A percentile compares a stretch with the other conserved stretches of the same genome.
phyloP scores from a whole-genome alignment of 2,888 invertebrate species.

The Unio pictorum region DNA sequence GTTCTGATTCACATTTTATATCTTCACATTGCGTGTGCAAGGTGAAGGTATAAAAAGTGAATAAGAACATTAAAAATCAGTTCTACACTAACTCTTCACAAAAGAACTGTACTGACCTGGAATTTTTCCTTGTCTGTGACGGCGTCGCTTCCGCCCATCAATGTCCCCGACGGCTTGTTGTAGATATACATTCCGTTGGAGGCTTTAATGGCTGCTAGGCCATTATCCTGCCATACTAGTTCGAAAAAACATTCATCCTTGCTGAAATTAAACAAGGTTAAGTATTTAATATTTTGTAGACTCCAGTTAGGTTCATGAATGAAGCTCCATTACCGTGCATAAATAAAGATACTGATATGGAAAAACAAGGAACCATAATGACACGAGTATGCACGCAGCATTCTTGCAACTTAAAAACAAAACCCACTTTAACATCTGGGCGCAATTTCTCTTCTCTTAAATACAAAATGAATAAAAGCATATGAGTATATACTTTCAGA shows the following conservation, averaged over 20 bases:
- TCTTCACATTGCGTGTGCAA: no score
- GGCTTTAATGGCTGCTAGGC: slow-evolving; percentile 91
- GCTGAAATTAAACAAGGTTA: slow-evolving; percentile 28
- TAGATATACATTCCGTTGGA: slow-evolving; percentile 95
- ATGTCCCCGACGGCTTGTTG: slow-evolving; percentile 94
- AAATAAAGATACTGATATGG: background rate
- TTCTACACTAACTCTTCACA: no score
- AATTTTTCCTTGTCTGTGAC: slow-evolving; percentile 92
- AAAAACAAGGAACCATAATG: no score
- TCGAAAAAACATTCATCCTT: slow-evolving; percentile 79
- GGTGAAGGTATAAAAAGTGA: no score
- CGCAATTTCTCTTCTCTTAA: background rate
- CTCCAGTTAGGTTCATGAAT: background rate
- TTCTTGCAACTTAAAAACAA: no score
- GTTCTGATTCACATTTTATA: no score
- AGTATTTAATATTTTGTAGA: background rate
- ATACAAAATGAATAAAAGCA: background rate
- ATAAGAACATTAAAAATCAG: no score
- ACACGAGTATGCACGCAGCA: no score
- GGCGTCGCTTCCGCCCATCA: slow-evolving; percentile 88
- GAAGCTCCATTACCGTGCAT: no score
- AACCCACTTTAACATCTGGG: no score
- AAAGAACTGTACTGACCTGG: slow-evolving; percentile 77
- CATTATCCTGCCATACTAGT: slow-evolving; percentile 92
- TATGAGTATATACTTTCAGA: background rate